phyloP scores from a whole-genome alignment of 2,888 invertebrate genomes.

The Luperina nickerlii region DNA sequence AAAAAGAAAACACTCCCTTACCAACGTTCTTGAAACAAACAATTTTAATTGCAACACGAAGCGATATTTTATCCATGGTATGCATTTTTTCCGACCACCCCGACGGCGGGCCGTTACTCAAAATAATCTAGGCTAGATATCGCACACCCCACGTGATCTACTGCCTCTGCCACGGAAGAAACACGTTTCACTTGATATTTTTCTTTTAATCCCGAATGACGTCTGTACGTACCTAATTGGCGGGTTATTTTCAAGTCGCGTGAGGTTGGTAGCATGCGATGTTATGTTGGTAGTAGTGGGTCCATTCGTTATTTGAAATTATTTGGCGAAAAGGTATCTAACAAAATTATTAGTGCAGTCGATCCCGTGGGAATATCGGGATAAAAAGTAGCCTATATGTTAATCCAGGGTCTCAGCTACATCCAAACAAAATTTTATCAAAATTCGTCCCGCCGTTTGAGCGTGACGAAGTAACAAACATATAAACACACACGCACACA shows the following conservation, averaged over 20 bases:
- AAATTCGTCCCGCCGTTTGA: too few species aligned
- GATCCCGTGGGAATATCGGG: too few species aligned
- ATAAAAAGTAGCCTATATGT: too few species aligned
- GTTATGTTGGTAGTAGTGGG: constrained; percentile 52
- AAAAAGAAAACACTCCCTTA: constrained; percentile 49
- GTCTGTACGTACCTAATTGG: constrained; percentile 71
- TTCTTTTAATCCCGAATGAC: constrained; percentile 82
- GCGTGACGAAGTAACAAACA: too few species aligned
- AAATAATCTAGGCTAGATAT: constrained; percentile 89
- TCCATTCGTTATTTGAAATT: constrained; percentile 30
- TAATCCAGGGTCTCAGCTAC: too few species aligned
- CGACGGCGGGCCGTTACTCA: constrained; percentile 84
- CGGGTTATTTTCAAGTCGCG: constrained; percentile 74
- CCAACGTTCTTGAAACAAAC: constrained; percentile 68
- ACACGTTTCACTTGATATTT: constrained; percentile 75
- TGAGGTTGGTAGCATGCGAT: constrained; percentile 70
- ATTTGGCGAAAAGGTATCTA: neutral
- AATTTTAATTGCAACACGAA: constrained; percentile 87
- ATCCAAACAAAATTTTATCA: too few species aligned
- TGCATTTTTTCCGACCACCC: constrained; percentile 78
- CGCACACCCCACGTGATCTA: constrained; percentile 84
- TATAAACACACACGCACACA: too few species aligned
- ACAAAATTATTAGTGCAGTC: neutral
- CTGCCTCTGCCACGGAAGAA: constrained; percentile 81
- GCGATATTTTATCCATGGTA: constrained; percentile 85